A percentile compares a stretch with the other conserved stretches of the same genome.
phyloP scores from a whole-genome alignment of 1,140 invertebrate species.

The Atta cephalotes region DNA sequence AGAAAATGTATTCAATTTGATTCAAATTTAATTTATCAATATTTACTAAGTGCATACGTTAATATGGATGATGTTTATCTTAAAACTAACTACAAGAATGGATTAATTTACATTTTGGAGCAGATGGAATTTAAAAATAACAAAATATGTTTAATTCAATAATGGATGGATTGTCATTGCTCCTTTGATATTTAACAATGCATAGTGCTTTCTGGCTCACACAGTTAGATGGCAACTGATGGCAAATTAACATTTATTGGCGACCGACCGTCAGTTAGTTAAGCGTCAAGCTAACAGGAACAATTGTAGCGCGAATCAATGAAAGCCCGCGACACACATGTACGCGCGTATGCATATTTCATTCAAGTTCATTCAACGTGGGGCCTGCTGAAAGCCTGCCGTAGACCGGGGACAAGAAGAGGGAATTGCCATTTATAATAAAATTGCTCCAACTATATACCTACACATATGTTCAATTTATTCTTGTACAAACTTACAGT shows the following conservation, averaged over 20 bases:
- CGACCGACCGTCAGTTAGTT: neutral
- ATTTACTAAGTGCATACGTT: too few species aligned
- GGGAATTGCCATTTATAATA: constrained; percentile 47
- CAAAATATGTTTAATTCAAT: too few species aligned
- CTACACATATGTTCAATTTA: constrained; percentile 19
- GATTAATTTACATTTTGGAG: too few species aligned
- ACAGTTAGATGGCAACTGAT: neutral
- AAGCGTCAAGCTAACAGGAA: constrained; percentile 5
- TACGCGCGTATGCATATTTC: constrained; percentile 33
- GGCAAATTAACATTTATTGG: too few species aligned
- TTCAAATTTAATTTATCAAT: too few species aligned
- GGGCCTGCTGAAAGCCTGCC: neutral
- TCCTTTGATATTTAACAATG: neutral
- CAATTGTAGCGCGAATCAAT: constrained; percentile 37
- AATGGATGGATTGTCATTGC: neutral
- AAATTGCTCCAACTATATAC: constrained; percentile 27
- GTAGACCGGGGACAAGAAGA: neutral
- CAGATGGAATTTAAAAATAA: too few species aligned
- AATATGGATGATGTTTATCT: too few species aligned
- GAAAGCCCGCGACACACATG: constrained; percentile 10
- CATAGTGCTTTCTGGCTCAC: neutral
- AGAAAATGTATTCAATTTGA: too few species aligned
- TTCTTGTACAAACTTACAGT: constrained; percentile 1
- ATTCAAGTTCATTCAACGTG: constrained; percentile 60
- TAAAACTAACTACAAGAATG: too few species aligned